Percentiles rank a stretch among this genome's conserved stretches.
Evolutionary conservation across 2,797 vertebrate genomes (phyloP).

Genomic region (Avahi laniger): DNA sequence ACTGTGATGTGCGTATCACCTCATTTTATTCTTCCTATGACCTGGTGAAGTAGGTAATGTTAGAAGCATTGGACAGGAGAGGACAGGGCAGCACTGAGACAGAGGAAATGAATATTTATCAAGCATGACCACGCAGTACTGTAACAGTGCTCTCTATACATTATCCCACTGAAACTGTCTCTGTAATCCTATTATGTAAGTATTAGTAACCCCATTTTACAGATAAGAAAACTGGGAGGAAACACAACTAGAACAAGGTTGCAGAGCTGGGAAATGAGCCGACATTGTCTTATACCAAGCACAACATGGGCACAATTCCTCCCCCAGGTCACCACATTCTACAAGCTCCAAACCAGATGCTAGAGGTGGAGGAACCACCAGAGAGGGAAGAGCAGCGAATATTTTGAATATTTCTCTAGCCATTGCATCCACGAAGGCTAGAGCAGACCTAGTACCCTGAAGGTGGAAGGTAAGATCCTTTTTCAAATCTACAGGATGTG

Average conservation of each 20-base stretch:
- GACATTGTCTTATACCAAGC: background rate
- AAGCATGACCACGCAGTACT: background rate
- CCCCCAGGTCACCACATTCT: background rate
- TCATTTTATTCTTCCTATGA: background rate
- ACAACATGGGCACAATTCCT: background rate
- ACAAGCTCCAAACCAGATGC: background rate
- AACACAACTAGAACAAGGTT: background rate
- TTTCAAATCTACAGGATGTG: background rate
- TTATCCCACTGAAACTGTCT: background rate
- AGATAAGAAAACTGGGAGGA: background rate
- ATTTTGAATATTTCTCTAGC: background rate
- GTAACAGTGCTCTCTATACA: background rate
- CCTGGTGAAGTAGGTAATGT: background rate
- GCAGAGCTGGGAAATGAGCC: background rate
- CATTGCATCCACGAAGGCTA: background rate
- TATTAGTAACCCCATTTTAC: background rate
- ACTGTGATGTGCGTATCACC: background rate
- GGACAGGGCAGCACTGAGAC: background rate
- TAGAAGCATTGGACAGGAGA: background rate
- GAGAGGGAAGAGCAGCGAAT: background rate
- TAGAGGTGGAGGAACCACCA: background rate
- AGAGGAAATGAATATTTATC: background rate
- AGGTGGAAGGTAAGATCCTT: background rate
- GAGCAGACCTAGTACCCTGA: background rate
- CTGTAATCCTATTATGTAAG: background rate